Percentiles rank a stretch among this genome's conserved stretches.
These are phyloP conservation scores for Agrochola macilenta DNA, from an alignment of 2,888 invertebrate genomes.

Conservation along the genomic window DNA sequence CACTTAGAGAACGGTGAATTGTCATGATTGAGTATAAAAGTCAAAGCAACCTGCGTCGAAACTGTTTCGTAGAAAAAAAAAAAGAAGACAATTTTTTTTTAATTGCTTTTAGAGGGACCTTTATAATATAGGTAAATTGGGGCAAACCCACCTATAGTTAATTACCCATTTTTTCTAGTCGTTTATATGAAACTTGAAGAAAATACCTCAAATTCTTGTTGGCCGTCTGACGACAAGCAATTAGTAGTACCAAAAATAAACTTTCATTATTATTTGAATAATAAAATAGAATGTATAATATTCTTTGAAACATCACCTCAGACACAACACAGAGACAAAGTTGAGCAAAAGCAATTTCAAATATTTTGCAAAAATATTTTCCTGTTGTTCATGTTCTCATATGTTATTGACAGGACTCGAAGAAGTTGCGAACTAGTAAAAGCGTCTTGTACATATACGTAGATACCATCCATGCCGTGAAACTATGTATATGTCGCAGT, in stretches of 20 bases:
- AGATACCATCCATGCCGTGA: constrained; percentile 40
- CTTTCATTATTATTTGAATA: constrained; percentile 19
- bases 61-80: constrained; percentile 35
- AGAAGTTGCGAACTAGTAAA: constrained; percentile 47
- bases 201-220: not conserved
- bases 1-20: constrained; percentile 74
- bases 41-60: constrained; percentile 66
- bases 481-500: constrained; percentile 15
- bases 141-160: not conserved
- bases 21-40: constrained; percentile 76
- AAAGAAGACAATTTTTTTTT: not conserved
- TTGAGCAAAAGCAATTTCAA: constrained; percentile 53
- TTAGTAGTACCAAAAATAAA: not conserved
- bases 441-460: constrained; percentile 35
- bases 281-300: constrained; percentile 12
- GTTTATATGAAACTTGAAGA: constrained; percentile 2
- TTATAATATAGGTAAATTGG: not conserved
- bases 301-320: constrained; percentile 24
- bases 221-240: not conserved
- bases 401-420: constrained; percentile 56
- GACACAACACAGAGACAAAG: constrained; percentile 60
- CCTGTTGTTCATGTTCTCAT: constrained; percentile 53
- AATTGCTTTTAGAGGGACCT: constrained; percentile 3
- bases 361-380: constrained; percentile 57
- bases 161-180: not conserved